phyloP scores from a whole-genome alignment of 2,113 vertebrate species.

The Otus sunia region DNA sequence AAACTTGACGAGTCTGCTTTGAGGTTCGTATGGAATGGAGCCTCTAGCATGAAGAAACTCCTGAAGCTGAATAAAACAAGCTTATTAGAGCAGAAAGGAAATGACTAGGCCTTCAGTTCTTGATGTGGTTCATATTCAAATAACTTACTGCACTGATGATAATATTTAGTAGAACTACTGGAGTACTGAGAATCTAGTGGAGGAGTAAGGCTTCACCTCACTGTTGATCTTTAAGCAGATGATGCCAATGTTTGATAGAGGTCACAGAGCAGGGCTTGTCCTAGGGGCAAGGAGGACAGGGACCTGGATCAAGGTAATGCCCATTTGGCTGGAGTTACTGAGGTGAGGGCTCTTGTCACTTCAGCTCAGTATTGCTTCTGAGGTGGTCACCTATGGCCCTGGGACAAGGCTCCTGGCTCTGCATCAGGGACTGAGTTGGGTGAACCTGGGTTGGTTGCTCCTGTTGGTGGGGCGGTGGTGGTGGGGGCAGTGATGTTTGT shows the following conservation, averaged over 20 bases:
- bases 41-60: not conserved
- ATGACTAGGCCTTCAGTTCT: not conserved
- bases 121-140: not conserved
- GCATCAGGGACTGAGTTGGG: not conserved
- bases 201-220: not conserved
- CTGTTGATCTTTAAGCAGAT: not conserved
- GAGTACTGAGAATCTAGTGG: not conserved
- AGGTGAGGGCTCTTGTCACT: not conserved
- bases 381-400: not conserved
- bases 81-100: not conserved
- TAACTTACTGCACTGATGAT: not conserved
- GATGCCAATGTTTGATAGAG: not conserved
- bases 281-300: not conserved
- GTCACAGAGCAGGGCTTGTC: not conserved
- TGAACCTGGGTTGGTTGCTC: not conserved
- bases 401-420: not conserved
- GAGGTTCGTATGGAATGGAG: not conserved
- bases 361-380: not conserved
- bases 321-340: not conserved
- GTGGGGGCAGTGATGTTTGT: fast-evolving
- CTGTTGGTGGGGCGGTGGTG: not conserved
- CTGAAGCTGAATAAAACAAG: not conserved
- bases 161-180: not conserved
- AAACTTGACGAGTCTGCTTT: not conserved
- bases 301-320: not conserved